Evolutionary conservation across 1,140 invertebrate species (phyloP), one percentile per base, ranked within the genome.

Genomic region (Archegozetes longisetosus): DNA sequence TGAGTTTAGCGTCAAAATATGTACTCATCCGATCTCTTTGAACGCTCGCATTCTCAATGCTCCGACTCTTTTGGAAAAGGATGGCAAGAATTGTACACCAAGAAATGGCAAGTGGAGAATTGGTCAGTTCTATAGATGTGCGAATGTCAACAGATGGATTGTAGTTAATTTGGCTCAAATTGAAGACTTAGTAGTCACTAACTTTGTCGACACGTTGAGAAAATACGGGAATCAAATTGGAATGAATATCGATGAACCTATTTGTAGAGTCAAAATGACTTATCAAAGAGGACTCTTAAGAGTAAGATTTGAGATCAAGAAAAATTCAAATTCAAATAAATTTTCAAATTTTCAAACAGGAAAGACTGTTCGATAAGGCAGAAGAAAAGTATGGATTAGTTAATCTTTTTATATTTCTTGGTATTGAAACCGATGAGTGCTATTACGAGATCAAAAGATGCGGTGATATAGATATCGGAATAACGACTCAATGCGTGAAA

Each of bases 401-500:
- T 9, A 13, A 54, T 9, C 40, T 60, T 2, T 46, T 27, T 23
- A 32, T 60, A 22, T 60, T 60, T 20, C 27, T 62, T 13, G 59
- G 60, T 3, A 24, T 3, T 17, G 46, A 53, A 9, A 22, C 28
- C n/a, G 61, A 64, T 23, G 4, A 3, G 3, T 22, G 55, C 22
- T 68, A 69, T 56, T 72, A 75, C 56, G 68, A 70, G 50, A 68
- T 90, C 0, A 92, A 92, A 69, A 79, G 84, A 64, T 73, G 77
- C 6, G 82, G 84, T 0, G 89, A 93, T 73, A 68, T 85, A 0
- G 69, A 76, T 2, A 71, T 84, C 49, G 85, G 85, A 3, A 73
- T 88, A 47, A 68, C 88, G 17, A 91, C 88, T 0, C 88, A 91
- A 66, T 91, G 88, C 66, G 73, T 93, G 9, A 85, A 83, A 50